These are phyloP conservation scores for Xestia ashworthii DNA, from an alignment of 2,888 invertebrate genomes.

Conservation along the genomic window DNA sequence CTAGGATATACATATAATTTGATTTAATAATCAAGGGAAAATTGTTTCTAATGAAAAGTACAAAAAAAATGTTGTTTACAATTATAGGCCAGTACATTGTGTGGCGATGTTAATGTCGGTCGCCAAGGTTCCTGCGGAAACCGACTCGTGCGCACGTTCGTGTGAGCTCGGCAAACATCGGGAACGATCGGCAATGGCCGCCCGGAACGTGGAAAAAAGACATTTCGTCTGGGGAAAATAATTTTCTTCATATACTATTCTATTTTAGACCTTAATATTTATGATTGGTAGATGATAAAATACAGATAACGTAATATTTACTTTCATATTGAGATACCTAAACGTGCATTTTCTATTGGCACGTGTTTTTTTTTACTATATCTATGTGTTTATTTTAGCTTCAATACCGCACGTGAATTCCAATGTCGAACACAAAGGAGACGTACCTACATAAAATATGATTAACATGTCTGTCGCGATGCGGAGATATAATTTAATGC, in stretches of 20 bases:
- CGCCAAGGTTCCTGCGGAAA: slow-evolving; percentile 74
- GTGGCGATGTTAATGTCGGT: slow-evolving; percentile 64
- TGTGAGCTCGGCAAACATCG: slow-evolving; percentile 65
- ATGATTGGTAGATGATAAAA: slow-evolving; percentile 2
- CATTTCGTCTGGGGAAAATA: slow-evolving; percentile 40
- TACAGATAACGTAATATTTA: slow-evolving; percentile 23
- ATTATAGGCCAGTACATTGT: slow-evolving; percentile 40
- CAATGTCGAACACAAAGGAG: slow-evolving; percentile 44
- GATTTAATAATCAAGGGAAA: background rate
- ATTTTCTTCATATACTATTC: slow-evolving; percentile 34
- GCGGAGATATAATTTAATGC: slow-evolving; percentile 54
- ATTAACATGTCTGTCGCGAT: slow-evolving; percentile 44
- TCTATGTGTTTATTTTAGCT: slow-evolving; percentile 40
- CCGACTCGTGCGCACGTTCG: slow-evolving; percentile 58
- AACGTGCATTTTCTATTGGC: slow-evolving; percentile 49
- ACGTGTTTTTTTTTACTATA: slow-evolving; percentile 49
- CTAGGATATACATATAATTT: background rate
- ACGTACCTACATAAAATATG: slow-evolving; percentile 37
- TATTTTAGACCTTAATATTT: slow-evolving; percentile 11
- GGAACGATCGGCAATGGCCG: slow-evolving; percentile 56
- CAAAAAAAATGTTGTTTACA: slow-evolving; percentile 69
- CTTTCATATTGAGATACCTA: slow-evolving; percentile 8
- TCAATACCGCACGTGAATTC: slow-evolving; percentile 60
- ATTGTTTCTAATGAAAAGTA: slow-evolving; percentile 12
- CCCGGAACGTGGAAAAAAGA: slow-evolving; percentile 50